These are phyloP conservation scores for Melikaiella ostensackeni DNA, from an alignment of 2,888 invertebrate species.

Conservation along the genomic window DNA sequence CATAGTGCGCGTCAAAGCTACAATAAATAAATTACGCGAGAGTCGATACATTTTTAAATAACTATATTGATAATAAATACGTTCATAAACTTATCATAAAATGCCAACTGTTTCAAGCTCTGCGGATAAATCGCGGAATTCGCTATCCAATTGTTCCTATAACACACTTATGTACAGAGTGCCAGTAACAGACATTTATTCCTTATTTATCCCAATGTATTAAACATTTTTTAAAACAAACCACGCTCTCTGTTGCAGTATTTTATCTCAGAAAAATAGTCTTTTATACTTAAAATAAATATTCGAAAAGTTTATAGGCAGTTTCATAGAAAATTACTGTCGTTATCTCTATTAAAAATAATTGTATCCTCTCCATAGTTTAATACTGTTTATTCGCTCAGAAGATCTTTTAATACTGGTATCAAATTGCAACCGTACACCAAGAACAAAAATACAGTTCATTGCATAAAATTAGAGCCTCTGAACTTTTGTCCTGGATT, in stretches of 20 bases:
- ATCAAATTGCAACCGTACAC: conserved; percentile 52
- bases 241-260: background rate
- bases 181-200: background rate
- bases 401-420: conserved; percentile 74
- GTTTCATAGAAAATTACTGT: background rate
- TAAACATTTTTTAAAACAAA: background rate
- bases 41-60: background rate
- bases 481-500: background rate
- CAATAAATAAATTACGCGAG: conserved; percentile 64
- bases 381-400: conserved; percentile 68
- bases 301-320: background rate
- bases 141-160: background rate
- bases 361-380: background rate
- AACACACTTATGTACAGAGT: conserved; percentile 1
- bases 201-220: background rate
- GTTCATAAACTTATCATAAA: background rate
- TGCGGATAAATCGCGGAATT: background rate
- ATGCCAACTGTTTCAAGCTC: background rate
- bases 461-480: background rate
- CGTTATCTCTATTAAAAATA: background rate
- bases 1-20: conserved; percentile 67
- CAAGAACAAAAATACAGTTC: conserved; percentile 18
- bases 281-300: background rate
- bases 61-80: background rate
- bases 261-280: background rate